Evolutionary conservation across 2,797 vertebrate genomes (phyloP).

Genomic region (Paramormyrops hopkinsi): DNA sequence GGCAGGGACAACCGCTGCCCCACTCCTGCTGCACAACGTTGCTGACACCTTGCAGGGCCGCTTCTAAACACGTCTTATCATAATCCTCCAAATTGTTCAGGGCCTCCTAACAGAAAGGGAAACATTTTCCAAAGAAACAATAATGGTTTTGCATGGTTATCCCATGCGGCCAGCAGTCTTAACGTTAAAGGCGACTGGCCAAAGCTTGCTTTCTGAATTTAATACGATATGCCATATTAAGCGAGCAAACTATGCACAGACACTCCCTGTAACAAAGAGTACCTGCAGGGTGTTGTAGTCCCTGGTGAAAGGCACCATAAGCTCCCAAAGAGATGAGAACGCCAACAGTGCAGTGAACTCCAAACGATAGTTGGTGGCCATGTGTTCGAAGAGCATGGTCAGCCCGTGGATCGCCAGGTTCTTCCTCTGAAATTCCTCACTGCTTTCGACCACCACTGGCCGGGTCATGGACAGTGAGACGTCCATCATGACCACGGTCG

Average conservation of each 20-base stretch:
- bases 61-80: slow-evolving; percentile 93
- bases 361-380: slow-evolving; percentile 94
- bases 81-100: slow-evolving; percentile 93
- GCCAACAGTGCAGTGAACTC: slow-evolving; percentile 91
- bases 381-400: slow-evolving; percentile 96
- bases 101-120: slow-evolving; percentile 69
- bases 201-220: neutral
- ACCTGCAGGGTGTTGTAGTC: slow-evolving; percentile 96
- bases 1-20: slow-evolving; percentile 88
- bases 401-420: slow-evolving; percentile 90
- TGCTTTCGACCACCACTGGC: slow-evolving; percentile 80
- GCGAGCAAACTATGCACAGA: neutral
- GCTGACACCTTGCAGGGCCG: slow-evolving; percentile 83
- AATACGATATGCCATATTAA: neutral
- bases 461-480: slow-evolving; percentile 97
- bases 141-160: neutral
- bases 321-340: slow-evolving; percentile 93
- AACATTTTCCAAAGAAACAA: neutral
- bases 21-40: slow-evolving; percentile 94
- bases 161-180: neutral
- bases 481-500: slow-evolving; percentile 91
- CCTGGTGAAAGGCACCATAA: slow-evolving; percentile 92
- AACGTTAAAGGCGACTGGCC: neutral
- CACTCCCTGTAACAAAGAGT: neutral
- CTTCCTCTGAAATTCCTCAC: slow-evolving; percentile 90